These are phyloP conservation scores for Eristalinus sepulchralis DNA, from an alignment of 2,888 invertebrate genomes.

Conservation along the genomic window DNA sequence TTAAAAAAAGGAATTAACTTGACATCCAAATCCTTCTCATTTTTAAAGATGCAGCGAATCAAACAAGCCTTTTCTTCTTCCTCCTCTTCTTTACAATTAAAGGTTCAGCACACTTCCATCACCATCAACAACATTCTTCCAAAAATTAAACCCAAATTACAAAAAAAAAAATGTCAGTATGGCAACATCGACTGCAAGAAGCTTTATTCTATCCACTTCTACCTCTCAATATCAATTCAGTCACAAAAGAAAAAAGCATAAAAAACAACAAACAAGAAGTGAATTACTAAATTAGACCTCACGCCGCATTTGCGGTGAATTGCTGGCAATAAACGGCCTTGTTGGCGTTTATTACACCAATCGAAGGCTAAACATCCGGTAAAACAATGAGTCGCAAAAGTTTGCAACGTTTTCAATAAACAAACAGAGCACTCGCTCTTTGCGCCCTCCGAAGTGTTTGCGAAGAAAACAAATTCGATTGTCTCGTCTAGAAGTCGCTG, in stretches of 20 bases:
- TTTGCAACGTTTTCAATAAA: neutral
- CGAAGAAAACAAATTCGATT: neutral
- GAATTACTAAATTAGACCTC: conserved; percentile 15
- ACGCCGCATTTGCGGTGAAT: conserved; percentile 18
- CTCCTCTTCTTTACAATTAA: too few relatives aligned
- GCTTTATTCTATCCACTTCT: conserved; percentile 1
- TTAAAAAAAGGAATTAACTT: too few relatives aligned
- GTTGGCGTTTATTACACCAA: neutral
- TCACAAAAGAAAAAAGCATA: neutral
- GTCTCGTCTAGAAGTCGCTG: neutral
- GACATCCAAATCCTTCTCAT: too few relatives aligned
- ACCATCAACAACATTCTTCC: too few relatives aligned
- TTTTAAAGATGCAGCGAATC: too few relatives aligned
- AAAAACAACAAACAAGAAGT: neutral
- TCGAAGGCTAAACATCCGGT: neutral
- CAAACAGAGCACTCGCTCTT: conserved; percentile 20
- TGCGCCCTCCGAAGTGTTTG: neutral
- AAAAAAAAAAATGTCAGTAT: neutral
- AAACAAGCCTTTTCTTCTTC: too few relatives aligned
- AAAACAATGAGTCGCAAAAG: neutral
- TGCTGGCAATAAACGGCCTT: conserved; percentile 21
- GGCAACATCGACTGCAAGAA: neutral
- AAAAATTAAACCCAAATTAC: neutral
- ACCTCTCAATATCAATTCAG: conserved; percentile 14
- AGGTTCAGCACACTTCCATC: too few relatives aligned